Evolutionary conservation across 2,113 vertebrate genomes (phyloP), one percentile per base, ranked within the genome.

Genomic region (Promerops cafer): DNA sequence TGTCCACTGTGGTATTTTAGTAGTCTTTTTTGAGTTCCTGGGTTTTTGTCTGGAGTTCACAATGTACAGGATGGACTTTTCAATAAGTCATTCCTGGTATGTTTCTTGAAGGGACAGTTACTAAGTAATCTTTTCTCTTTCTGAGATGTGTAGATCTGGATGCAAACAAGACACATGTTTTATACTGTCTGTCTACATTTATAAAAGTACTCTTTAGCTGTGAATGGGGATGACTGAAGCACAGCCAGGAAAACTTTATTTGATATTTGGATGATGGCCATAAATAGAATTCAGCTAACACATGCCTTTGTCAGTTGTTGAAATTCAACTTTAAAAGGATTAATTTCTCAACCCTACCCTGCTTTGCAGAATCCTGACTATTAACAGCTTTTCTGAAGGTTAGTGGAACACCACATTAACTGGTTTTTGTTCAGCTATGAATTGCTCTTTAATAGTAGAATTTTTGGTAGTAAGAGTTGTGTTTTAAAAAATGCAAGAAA

Each of bases 321-420:
- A 96, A 96, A 95, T 90, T 96, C 89, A 94, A 93, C 93, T 96
- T 95, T 94, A 93, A 91, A 97, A 92, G 82, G 89, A 94, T 92
- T 95, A 96, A 95, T 96, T 93, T 96, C 85, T 91, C 66, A 90
- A 56, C 63, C 3, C 33, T 95, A 42, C 23, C 60, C 83, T 71
- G 60, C 84, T 87, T 72, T 71, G 71, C 56, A 87, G 83, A 90
- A 65, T 78, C 52, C 40, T 82, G 80, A 79, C 71, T 82, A 78
- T 93, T 87, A 91, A 49, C 69, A 87, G 57, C 37, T 84, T 93
- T 86, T 39, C 83, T 45, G 70, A 82, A 82, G 72, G 68, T 77
- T 80, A 19, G 35, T 63, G 56, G 39, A 49, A 35, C 45, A 30
- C 26, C 76, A 28, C n/a, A 50, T 75, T 42, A 71, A 49, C 60